Evolutionary conservation across 2,797 vertebrate species (phyloP).

Genomic region (Hemibagrus guttatus): DNA sequence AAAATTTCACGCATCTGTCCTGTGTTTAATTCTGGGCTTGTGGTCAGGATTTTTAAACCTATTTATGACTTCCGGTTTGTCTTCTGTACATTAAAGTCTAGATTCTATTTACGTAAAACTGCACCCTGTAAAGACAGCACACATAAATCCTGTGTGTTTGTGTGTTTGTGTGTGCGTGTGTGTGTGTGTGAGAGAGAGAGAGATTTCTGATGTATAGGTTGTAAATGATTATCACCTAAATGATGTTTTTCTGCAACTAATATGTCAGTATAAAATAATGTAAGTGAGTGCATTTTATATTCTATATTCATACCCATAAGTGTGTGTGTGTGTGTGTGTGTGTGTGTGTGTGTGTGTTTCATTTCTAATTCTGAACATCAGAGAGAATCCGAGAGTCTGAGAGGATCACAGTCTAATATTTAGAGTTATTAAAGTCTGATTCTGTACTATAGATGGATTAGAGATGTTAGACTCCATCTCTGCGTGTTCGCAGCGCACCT

Average conservation of each 20-base stretch:
- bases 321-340: background rate
- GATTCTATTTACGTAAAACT: background rate
- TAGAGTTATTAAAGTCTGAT: background rate
- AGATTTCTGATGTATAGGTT: background rate
- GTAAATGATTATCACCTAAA: background rate
- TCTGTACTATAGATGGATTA: background rate
- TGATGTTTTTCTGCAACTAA: background rate
- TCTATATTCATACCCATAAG: background rate
- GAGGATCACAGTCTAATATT: background rate
- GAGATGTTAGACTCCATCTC: slow-evolving; percentile 67
- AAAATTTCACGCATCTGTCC: background rate
- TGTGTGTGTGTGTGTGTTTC: background rate
- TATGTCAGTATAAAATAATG: background rate
- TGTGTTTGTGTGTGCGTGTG: background rate
- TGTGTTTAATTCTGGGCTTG: background rate
- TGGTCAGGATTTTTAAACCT: background rate
- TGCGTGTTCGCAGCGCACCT: slow-evolving; percentile 99
- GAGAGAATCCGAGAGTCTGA: background rate
- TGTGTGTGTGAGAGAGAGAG: background rate
- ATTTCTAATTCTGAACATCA: too few species aligned
- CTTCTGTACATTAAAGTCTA: background rate
- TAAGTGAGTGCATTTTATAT: background rate
- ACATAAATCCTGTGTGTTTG: too few species aligned
- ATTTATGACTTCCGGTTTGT: background rate
- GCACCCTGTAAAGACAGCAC: too few species aligned